Evolutionary conservation across 2,113 vertebrate genomes (phyloP), one percentile per base, ranked within the genome.

Genomic region (Leptobrachium leishanense): DNA sequence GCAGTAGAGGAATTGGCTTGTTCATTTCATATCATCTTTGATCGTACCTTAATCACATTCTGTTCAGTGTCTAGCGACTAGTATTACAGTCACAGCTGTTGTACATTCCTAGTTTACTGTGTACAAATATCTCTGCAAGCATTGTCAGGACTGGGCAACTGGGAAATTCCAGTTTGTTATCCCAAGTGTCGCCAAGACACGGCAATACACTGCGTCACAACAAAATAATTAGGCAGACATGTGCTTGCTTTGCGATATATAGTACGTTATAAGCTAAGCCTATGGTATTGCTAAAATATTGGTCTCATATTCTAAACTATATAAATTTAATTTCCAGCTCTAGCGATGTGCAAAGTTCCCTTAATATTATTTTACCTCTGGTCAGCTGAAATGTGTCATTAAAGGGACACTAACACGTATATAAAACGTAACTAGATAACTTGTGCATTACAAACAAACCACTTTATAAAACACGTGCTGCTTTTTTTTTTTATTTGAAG

Each of bases 141-240:
- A 79, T 72, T 79, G 77, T 67, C 69, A 66, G 1, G 13, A 41
- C n/a, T 5, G 46, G 64, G 74, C 78, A 81, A 81, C 78, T 81
- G 78, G 53, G 67, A 63, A 62, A 81, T 81, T 81, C 78, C 64
- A 62, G 46, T 57, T 43, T 72, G 69, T 66, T 72, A 72, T 66
- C 40, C 78, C 43, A 11, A 15, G 41, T 59, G 71, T 74, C 71
- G 67, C 64, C 43, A 74, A 74, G 63, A 80, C n/a, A 66, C 57
- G 8, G 40, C 31, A 5, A 74, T 15, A 73, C 55, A 62, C 62
- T 39, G 20, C 12, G 11, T 79, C 41, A 53, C 57, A 64, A 42
- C 13, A 54, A 55, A 31, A 55, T 42, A n/a, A 75, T 67, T 54
- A 54, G 64, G 66, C 46, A 31, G 41, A 54, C 55, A 11, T 59